Base-by-base conservation (phyloP, 2,113 vertebrate genomes). In the Girardinichthys multiradiatus region DNA sequence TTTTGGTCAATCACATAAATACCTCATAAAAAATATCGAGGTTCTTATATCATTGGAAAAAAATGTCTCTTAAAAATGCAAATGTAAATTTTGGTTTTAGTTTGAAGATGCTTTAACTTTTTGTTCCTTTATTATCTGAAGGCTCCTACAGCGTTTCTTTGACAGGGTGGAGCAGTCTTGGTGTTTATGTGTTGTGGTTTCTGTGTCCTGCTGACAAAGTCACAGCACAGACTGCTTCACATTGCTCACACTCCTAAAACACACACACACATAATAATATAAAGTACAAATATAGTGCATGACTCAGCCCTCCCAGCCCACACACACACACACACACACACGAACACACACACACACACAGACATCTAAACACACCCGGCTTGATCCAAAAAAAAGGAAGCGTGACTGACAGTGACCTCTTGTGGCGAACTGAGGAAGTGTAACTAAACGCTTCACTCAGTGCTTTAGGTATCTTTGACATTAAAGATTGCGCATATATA, bases 261-360 rank as follows among this genome's bases (percentile, higher is more conserved):
- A 64, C 71, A 65, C 75, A 69, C 76, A 57, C 29, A 54, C 73
- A 64, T 67, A 63, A 64, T 68, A 26, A 24, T 58, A 39, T 60
- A 71, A 48, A 63, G 63, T 68, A 58, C 82, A 88, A 90, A 90
- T 86, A 84, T 88, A 88, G 82, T 68, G 31, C 72, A 85, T 90
- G 87, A 85, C 78, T 92, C 87, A 86, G 65, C 27, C 70, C 39
- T 28, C 67, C 48, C 70, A 75, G 70, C 81, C 69, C 86, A 86
- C 69, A 72, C 82, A 82, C 73, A 70, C 45, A 75, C 75, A 57
- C 63, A 72, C 81, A 84, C 73, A 70, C 42, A 74, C 72, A 42
- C 29, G n/a, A n/a, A 75, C 75, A 57, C 63, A 72, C 81, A 84
- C 73, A 70, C 42, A 74, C 72, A 42, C 29, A 73, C 31, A 73